Evolutionary conservation across 2,113 vertebrate genomes (phyloP), one percentile per base, ranked within the genome.

Genomic region (Natator depressus): DNA sequence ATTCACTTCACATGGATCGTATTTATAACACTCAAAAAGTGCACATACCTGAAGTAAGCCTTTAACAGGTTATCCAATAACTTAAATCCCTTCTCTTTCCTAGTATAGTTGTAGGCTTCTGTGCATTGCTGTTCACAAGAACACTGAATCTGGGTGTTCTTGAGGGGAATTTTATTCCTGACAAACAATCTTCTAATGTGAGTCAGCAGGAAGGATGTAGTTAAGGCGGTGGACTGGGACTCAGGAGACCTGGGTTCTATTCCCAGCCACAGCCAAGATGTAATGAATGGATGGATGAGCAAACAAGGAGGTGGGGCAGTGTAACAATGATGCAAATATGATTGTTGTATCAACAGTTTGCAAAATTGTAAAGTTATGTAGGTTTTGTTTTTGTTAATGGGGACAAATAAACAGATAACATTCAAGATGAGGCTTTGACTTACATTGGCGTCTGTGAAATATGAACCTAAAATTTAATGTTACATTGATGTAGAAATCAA

Each of bases 171-270:
- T 97, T 96, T 96, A 96, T 96, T 97, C 96, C 97, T 95, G 94
- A 88, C 95, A 96, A 97, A 96, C 96, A 96, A 55, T 54, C 82
- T 85, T 81, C 85, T 86, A 46, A 1, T 82, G 94, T 95, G 96
- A 95, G 93, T 97, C 95, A 97, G 93, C 95, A 95, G 95, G 95
- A 96, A 97, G 96, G 95, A 97, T 97, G 97, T 96, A 95, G 95
- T 92, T 91, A 29, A 86, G 95, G 90, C 91, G 72, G 82, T 95
- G 95, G 57, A 11, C 4, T 89, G 95, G 92, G 96, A 93, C 91
- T 91, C 95, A 89, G 90, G 90, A 94, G 95, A 54, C 81, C 55
- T 50, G 57, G 90, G 35, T 94, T 95, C 83, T 95, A 84, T 90
- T 97, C 87, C 93, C 88, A 95, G 87, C 94, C 96, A 95, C 92